phyloP scores from a whole-genome alignment of 64 coral and sea anemone genomes.

The Montipora capricornis region DNA sequence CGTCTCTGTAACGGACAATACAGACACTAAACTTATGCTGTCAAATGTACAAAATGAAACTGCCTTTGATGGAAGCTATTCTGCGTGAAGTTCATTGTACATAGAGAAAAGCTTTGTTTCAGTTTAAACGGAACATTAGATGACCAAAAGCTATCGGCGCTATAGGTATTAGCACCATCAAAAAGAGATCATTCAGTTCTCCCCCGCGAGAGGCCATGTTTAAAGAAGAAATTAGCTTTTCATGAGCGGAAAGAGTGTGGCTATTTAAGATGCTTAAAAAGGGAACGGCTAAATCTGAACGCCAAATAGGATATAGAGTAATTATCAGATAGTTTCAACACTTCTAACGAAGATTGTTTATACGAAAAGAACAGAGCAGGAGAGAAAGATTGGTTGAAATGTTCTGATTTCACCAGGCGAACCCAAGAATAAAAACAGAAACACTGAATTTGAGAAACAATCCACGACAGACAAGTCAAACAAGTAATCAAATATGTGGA shows the following conservation, averaged over 20 bases:
- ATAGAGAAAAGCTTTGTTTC: too few species aligned
- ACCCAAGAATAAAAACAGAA: background rate
- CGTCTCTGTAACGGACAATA: too few species aligned
- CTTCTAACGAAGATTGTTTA: background rate
- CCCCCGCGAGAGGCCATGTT: background rate
- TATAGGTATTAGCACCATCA: background rate
- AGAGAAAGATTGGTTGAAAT: background rate
- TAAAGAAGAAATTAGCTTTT: conserved; percentile 34
- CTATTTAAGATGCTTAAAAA: conserved; percentile 31
- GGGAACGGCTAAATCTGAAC: conserved; percentile 22
- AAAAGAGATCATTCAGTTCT: background rate
- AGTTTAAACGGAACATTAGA: background rate
- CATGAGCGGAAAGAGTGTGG: conserved; percentile 6
- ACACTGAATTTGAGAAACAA: background rate
- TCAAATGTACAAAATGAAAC: too few species aligned
- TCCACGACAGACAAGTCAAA: background rate
- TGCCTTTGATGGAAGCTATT: too few species aligned
- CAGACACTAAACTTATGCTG: too few species aligned
- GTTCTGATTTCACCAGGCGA: too few species aligned
- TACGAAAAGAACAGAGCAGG: background rate
- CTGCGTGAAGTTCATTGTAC: too few species aligned
- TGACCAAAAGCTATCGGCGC: background rate
- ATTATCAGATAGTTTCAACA: background rate
- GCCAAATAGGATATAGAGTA: conserved; percentile 2
- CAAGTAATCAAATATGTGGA: background rate